Evolutionary conservation across 2,888 invertebrate genomes (phyloP), one percentile per base, ranked within the genome.

Genomic region (Netelia virgata): DNA sequence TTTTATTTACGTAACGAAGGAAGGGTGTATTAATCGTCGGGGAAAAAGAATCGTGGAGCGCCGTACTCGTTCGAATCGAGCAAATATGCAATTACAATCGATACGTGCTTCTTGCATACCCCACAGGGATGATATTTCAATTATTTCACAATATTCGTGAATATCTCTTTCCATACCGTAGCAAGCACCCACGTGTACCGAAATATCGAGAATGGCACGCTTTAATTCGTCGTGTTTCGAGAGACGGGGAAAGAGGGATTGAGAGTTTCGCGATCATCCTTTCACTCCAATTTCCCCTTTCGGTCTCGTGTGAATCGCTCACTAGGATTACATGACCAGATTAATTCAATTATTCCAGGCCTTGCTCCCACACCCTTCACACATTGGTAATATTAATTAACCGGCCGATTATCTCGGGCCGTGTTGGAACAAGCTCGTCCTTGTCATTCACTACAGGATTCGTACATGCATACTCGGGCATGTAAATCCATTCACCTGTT

Each of bases 371-470:
- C 72, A 70, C 69, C 68, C 57, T 74, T 55, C 72, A 64, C 81
- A 82, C 83, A 83, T 77, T 86, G 87, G 86, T 83, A 82, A 86
- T 86, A 86, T 84, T 86, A 85, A 86, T 86, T 86, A 86, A 84
- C 82, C 66, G 64, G 66, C 63, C 84, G 84, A 86, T 86, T 83
- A 86, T 86, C 83, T 73, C 50, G 57, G 20, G 77, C 72, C 47
- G 64, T 57, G 69, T 74, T 43, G 16, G 66, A 64, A 64, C 78
- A 50, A 61, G 68, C 61, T 72, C 72, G 68, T 75, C 55, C 72
- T 72, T 84, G 69, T 76, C 85, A 64, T 79, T 84, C 73, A 41
- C 70, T 64, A 68, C 28, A 57, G n/a, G 50, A 76, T 73, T 82
- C 73, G 63, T 68, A 18, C 61, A 59, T 79, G 69, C 23, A 78